Percentiles rank a stretch among this genome's conserved stretches.
Evolutionary conservation across 2,113 vertebrate genomes (phyloP).

Genomic region (Hydrochoerus hydrochaeris): DNA sequence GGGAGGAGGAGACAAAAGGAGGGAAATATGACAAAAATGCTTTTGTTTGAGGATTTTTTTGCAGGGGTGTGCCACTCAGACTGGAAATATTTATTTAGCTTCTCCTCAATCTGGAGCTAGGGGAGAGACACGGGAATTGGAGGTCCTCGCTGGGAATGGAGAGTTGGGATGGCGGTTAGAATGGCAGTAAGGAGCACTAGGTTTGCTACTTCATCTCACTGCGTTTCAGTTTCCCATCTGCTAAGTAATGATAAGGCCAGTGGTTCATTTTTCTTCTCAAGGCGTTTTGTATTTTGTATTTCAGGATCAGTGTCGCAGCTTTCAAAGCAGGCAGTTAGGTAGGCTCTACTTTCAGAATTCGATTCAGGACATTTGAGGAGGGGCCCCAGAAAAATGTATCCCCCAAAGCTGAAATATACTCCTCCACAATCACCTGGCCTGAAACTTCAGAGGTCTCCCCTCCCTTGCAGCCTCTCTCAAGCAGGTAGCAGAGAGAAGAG

Average conservation of each 20-base stretch:
- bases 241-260: background rate
- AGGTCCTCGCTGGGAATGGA: background rate
- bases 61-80: conserved; percentile 35
- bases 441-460: background rate
- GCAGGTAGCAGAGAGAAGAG: background rate
- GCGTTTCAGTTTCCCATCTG: background rate
- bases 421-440: background rate
- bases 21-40: conserved; percentile 73
- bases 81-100: conserved; percentile 64
- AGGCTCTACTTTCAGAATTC: background rate
- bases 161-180: fast-evolving
- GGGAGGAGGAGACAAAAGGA: background rate
- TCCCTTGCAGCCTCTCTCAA: background rate
- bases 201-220: background rate
- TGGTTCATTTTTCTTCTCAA: too few species aligned
- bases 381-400: background rate
- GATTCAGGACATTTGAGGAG: background rate
- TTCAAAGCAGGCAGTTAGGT: background rate
- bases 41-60: conserved; percentile 41
- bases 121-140: background rate
- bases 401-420: background rate
- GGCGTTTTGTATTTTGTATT: too few species aligned
- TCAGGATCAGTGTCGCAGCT: background rate
- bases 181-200: background rate
- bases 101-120: background rate